Evolutionary conservation across 2,888 invertebrate species (phyloP), one percentile per base, ranked within the genome.

Genomic region (Pseudeuparius sepicola): DNA sequence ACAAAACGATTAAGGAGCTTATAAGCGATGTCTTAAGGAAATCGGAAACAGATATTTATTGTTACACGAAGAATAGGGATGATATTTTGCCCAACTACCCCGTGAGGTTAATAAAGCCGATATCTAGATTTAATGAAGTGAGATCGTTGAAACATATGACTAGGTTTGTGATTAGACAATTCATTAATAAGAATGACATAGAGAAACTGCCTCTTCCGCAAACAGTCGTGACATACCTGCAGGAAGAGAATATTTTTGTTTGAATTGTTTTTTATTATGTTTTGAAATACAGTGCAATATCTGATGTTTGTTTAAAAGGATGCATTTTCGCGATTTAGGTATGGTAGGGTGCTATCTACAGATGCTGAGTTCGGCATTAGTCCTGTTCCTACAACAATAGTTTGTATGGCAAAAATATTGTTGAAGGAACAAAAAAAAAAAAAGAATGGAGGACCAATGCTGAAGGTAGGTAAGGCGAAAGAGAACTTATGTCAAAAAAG

Each of bases 1-100:
- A 67, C 46, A 52, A 63, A 16, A 75, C 77, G 2, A 75, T 85
- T 40, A 74, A 76, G 4, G 79, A 79, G 48, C 67, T 85, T 48
- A 79, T 85, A 39, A 72, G 79, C 43, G 73, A 78, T 50, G 79
- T 81, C n/a, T 71, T 84, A 65, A 68, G 68, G 46, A 73, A 73
- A 44, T 82, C 82, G 32, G 72, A 75, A 47, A 71, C 73, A 28
- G 73, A 77, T 24, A 74, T 81, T 30, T 77, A 78, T 52, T 82
- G 81, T 57, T 83, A 79, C 54, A 79, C 80, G 1, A 67, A 74
- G 46, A 74, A 75, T 14, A 65, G 73, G 36, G 71, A 73, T 42
- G 75, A 75, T 24, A 69, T 75, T 47, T 69, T 73, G 44, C 78
- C 78, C 7, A 74, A 77, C 37, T 78, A 77, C 60, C 80, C 82